These are phyloP conservation scores for Nanorana parkeri DNA, from an alignment of 2,113 vertebrate species.

Conservation along the genomic window DNA sequence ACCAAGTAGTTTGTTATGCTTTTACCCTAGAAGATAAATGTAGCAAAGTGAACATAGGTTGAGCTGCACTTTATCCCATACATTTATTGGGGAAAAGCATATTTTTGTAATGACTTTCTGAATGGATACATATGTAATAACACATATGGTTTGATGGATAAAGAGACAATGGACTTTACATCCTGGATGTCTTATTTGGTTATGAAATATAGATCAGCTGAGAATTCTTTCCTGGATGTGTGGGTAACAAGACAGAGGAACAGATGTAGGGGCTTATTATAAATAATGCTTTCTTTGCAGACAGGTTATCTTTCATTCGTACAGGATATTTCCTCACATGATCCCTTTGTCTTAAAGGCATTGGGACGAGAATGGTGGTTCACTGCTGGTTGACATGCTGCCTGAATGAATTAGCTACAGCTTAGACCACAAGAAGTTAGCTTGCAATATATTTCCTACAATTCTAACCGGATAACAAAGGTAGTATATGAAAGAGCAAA, in stretches of 20 bases:
- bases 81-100: background rate
- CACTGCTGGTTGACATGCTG: background rate
- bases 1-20: background rate
- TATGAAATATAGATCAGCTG: slow-evolving; percentile 45
- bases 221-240: slow-evolving; percentile 34
- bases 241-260: slow-evolving; percentile 41
- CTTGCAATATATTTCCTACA: too few relatives aligned
- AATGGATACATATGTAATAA: slow-evolving; percentile 31
- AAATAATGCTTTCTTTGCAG: slow-evolving; percentile 33
- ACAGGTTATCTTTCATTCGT: slow-evolving; percentile 42
- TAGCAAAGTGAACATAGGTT: background rate
- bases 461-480: too few relatives aligned
- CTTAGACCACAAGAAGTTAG: too few relatives aligned
- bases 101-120: slow-evolving; percentile 17
- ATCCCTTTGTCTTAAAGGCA: slow-evolving; percentile 11
- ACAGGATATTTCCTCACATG: slow-evolving; percentile 40
- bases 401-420: background rate
- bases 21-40: slow-evolving; percentile 1
- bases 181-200: slow-evolving; percentile 48
- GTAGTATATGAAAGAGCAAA: too few relatives aligned
- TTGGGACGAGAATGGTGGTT: slow-evolving; percentile 15
- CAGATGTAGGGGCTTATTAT: slow-evolving; percentile 43
- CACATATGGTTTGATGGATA: slow-evolving; percentile 39
- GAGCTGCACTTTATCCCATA: background rate
- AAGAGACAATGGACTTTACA: slow-evolving; percentile 39